phyloP scores from a whole-genome alignment of 2,113 vertebrate species.

The Elephas maximus region DNA sequence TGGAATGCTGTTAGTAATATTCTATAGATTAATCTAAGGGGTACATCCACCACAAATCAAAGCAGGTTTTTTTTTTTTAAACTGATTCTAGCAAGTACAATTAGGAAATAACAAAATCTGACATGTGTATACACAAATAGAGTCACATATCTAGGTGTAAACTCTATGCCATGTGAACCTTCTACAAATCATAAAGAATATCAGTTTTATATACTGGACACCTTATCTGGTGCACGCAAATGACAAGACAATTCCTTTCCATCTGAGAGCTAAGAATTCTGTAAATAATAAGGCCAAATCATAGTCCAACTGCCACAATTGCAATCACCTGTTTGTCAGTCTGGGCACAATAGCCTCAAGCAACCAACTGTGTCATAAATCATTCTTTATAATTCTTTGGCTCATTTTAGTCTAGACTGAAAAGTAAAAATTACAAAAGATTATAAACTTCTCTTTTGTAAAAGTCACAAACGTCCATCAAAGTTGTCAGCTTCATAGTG shows the following conservation, averaged over 20 bases:
- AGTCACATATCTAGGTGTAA: background rate
- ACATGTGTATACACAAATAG: background rate
- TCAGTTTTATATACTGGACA: background rate
- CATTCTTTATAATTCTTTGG: conserved; percentile 46
- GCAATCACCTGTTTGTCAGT: background rate
- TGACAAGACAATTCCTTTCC: background rate
- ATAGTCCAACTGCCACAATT: background rate
- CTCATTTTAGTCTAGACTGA: conserved; percentile 23
- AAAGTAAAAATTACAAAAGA: conserved; percentile 7
- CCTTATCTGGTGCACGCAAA: background rate
- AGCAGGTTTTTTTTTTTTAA: background rate
- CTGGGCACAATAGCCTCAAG: background rate
- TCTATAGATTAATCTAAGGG: background rate
- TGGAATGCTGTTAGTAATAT: background rate
- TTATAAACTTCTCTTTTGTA: background rate
- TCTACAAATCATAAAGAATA: background rate
- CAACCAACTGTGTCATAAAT: background rate
- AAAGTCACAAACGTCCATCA: background rate
- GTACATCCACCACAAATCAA: background rate
- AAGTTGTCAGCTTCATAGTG: background rate
- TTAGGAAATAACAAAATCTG: background rate
- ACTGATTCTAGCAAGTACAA: background rate
- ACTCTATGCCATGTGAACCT: background rate
- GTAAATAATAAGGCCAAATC: background rate
- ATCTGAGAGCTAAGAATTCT: background rate